Evolutionary conservation across 2,113 vertebrate species (phyloP), one percentile per base, ranked within the genome.

Genomic region (Monopterus albus): DNA sequence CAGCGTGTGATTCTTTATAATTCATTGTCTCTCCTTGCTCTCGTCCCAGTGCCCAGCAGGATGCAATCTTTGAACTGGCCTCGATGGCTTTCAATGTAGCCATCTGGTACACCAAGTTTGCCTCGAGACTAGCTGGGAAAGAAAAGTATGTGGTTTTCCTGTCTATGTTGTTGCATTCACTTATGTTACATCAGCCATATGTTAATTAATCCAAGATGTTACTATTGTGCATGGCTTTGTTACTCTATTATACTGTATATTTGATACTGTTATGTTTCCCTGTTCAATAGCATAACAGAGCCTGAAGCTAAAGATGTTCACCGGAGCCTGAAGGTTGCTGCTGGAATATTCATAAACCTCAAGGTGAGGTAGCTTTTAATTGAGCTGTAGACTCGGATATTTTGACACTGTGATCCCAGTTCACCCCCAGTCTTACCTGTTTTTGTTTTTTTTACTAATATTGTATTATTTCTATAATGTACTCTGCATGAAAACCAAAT

Each of bases 271-370:
- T 12, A 1, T 61, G 14, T 64, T 79, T 81, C 21, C 2, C 10
- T 53, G 1, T 15, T 75, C 71, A 77, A 73, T 63, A 99, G 98
- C 81, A 86, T 99, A 87, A 96, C 96, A 58, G 97, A 99, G 89
- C 91, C 95, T 33, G 98, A 99, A 91, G 98, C 97, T 4, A 99
- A 99, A 92, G 96, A 97, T 0, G 97, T 99, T 73, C 97, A 99
- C 79, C 95, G 94, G 68, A 98, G 96, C 89, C 86, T 98, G 82
- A 99, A 96, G 88, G 92, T 92, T 84, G 96, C 96, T 70, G 97
- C 97, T 74, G 98, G 98, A 40, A 95, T 98, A 85, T 99, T 98
- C 91, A 99, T 96, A 87, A 94, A 94, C 85, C 93, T 99, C 36
- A 98, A 98, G 97, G 98, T 98, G 90, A 86, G 31, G 2, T 3